Base-by-base conservation (phyloP, 1,140 invertebrate species). In the Trichogramma pretiosum region DNA sequence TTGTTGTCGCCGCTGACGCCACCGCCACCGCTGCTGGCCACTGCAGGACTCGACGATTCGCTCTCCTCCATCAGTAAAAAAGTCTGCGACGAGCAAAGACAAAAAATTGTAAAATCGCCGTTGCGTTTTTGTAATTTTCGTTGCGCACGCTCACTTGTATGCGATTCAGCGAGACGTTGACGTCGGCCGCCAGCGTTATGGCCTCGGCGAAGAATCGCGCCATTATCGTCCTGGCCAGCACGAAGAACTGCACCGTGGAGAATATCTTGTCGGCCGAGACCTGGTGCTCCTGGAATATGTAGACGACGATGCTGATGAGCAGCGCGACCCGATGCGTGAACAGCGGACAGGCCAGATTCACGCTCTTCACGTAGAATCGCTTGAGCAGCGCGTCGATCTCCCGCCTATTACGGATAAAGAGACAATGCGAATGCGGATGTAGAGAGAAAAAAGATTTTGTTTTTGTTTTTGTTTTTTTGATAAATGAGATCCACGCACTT, bases 71-170 rank as follows among this genome's bases (percentile, higher is more conserved):
- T n/a, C n/a, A n/a, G 30, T 11, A 44, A 34, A 22, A 44, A 44
- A 3, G n/a, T 23, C 41, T 44, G 7, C 2, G 24, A 42, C 7
- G 13, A 28, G 13, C 13, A n/a, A n/a, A n/a, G n/a, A n/a, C n/a
- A n/a, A n/a, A n/a, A n/a, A n/a, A n/a, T n/a, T n/a, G n/a, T n/a
- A n/a, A n/a, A n/a, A n/a, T n/a, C n/a, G n/a, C n/a, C n/a, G n/a
- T n/a, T n/a, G n/a, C n/a, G n/a, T n/a, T n/a, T n/a, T n/a, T n/a
- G n/a, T n/a, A n/a, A n/a, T n/a, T n/a, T n/a, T n/a, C n/a, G n/a
- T n/a, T n/a, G n/a, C n/a, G n/a, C n/a, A n/a, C n/a, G n/a, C 4
- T 42, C 22, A 44, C 41, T 14, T 44, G 19, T n/a, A 44, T 44
- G n/a, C 41, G 16, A 8, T 34, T 33, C 19, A 44, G 33, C 2